Base-by-base conservation (phyloP, 2,113 vertebrate species). In the Mohoua ochrocephala region DNA sequence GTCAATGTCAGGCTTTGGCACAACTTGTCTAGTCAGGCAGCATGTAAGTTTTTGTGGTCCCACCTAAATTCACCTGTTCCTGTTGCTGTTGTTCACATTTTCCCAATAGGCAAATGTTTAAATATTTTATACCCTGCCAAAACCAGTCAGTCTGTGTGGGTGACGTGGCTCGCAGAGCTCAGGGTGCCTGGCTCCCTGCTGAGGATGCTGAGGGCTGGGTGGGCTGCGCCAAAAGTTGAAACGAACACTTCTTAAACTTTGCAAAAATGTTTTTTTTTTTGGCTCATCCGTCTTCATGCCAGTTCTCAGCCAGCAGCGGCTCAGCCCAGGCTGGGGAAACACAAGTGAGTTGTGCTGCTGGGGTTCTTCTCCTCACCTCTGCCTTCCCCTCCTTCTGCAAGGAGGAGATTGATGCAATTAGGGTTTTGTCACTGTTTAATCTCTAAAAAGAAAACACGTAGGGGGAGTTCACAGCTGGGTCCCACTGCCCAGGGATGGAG, bases 21-120 rank as follows among this genome's bases (percentile, higher is more conserved):
- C 22, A 13, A 54, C 57, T 47, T 54, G 16, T 60, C 63, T 35
- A 23, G 49, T 69, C 67, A 50, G 63, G 33, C 83, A 93, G 83
- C 59, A 85, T 59, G 59, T 76, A 91, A 63, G 52, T 70, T 77
- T 88, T 85, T 3, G 6, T 21, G 50, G 59, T 95, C 82, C 63
- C 85, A 74, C 75, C 47, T 85, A 27, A 85, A 89, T 93, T 91
- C 87, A 93, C 94, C 67, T 83, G 49, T 30, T 96, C 16, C 74
- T 33, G 19, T 75, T 1, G 1, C 61, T 17, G 9, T 37, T 41
- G 42, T 57, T 85, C 65, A 44, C 35, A 26, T 70, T 91, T 87
- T 57, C 41, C 47, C 63, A 35, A 21, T 3, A 57, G 54, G 31
- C 16, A 30, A 19, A 63, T 5, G 7, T 19, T 11, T 21, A 37